Percentiles rank a stretch among this genome's conserved stretches.
These are phyloP conservation scores for Molanna angustata DNA, from an alignment of 2,888 invertebrate species.

Conservation along the genomic window DNA sequence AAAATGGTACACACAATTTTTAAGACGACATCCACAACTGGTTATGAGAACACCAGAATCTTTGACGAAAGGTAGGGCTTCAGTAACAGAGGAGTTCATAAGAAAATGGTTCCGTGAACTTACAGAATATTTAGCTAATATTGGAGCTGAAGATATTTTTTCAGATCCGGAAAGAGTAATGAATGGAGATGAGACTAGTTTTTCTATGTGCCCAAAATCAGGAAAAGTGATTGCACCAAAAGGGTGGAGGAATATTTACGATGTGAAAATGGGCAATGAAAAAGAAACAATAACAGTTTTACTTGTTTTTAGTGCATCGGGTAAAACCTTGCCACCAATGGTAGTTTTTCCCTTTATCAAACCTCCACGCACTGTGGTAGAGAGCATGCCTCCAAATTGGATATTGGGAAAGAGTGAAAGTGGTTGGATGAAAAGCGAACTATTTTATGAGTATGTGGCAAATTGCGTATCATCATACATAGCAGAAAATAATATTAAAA, in stretches of 20 bases:
- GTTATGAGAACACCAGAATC: no score
- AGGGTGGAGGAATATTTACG: neutral
- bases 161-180: neutral
- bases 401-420: neutral
- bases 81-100: no score
- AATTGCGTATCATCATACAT: neutral
- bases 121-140: neutral
- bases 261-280: neutral
- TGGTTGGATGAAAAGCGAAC: neutral
- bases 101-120: conserved; percentile 1
- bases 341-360: neutral
- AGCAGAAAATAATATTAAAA: neutral
- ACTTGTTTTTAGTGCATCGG: neutral
- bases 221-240: neutral
- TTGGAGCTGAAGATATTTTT: neutral
- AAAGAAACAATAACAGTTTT: neutral
- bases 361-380: neutral
- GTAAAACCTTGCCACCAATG: neutral
- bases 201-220: neutral
- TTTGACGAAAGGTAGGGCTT: no score
- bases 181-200: neutral
- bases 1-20: no score
- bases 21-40: no score
- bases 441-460: conserved; percentile 1
- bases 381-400: neutral